phyloP scores from a whole-genome alignment of 1,140 invertebrate genomes.

The Helicorthomorpha holstii region DNA sequence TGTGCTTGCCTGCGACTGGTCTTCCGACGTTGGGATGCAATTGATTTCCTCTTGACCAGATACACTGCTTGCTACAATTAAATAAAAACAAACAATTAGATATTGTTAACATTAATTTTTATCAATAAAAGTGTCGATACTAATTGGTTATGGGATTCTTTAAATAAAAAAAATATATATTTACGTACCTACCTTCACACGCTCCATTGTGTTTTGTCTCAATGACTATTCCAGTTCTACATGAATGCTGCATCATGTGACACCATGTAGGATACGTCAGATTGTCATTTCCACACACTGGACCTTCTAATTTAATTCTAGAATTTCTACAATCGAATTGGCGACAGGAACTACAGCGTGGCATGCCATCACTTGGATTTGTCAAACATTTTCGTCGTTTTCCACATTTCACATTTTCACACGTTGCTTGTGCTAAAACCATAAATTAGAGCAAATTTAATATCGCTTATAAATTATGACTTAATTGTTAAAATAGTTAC shows the following conservation, averaged over 20 bases:
- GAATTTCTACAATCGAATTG: conserved; percentile 34
- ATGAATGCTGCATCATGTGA: conserved; percentile 66
- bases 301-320: conserved; percentile 16
- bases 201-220: conserved; percentile 53
- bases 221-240: conserved; percentile 55
- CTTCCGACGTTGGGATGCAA: neutral
- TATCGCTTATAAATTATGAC: too few relatives aligned
- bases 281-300: conserved; percentile 64
- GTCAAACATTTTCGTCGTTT: conserved; percentile 54
- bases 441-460: too few relatives aligned
- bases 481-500: conserved; percentile 38
- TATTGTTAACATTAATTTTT: too few relatives aligned
- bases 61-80: neutral
- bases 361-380: conserved; percentile 46
- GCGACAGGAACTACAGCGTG: conserved; percentile 61
- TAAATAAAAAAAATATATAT: neutral
- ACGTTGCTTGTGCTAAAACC: conserved; percentile 48
- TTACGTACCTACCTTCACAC: conserved; percentile 25
- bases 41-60: neutral
- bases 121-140: too few relatives aligned
- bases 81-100: neutral
- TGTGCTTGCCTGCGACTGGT: neutral
- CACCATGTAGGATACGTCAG: conserved; percentile 73
- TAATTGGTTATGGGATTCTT: too few relatives aligned
- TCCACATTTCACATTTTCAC: conserved; percentile 50